Base-by-base conservation (phyloP, 2,888 invertebrate species). In the Conops quadrifasciatus region DNA sequence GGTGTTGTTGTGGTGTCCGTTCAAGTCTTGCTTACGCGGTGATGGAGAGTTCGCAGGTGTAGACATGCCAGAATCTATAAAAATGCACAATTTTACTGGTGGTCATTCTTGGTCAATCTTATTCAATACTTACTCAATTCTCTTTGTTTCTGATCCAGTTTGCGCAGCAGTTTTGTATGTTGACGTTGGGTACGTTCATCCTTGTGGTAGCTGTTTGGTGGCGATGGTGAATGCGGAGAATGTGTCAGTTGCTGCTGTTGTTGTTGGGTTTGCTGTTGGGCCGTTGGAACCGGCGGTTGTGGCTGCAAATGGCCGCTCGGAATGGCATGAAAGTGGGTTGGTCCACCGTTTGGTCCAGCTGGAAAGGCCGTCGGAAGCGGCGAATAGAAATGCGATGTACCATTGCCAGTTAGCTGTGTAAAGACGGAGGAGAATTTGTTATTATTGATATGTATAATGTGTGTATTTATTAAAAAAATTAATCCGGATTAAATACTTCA, bases 101-200 rank as follows among this genome's bases (percentile, higher is more conserved):
- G 21, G 21, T 11, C 11, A 3, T 21, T 19, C 0, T 2, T 43
- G 24, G n/a, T 21, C 2, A 36, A 36, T 16, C 5, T 1, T 9
- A n/a, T 2, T 21, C 24, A 36, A 45, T 63, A 82, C 87, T 87
- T 75, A 90, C 89, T 89, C 80, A 88, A 87, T 78, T 89, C 89
- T 67, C 85, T 80, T 83, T 91, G 91, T 76, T 91, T 89, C 81
- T 67, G 67, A 53, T 93, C 93, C 77, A 93, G 86, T 85, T 93
- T 93, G 80, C 91, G 90, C 83, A 91, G 90, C 79, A 94, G 87
- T 86, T 94, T 94, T 75, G 89, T 90, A 82, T 92, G 91, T 84
- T 93, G 93, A 75, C 92, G 87, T 82, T 93, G 93, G 56, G 92
- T 89, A 79, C 94, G 88, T 84, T 94, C 94, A 84, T 94, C 93